Evolutionary conservation across 2,797 vertebrate genomes (phyloP).

Genomic region (Artibeus lituratus): DNA sequence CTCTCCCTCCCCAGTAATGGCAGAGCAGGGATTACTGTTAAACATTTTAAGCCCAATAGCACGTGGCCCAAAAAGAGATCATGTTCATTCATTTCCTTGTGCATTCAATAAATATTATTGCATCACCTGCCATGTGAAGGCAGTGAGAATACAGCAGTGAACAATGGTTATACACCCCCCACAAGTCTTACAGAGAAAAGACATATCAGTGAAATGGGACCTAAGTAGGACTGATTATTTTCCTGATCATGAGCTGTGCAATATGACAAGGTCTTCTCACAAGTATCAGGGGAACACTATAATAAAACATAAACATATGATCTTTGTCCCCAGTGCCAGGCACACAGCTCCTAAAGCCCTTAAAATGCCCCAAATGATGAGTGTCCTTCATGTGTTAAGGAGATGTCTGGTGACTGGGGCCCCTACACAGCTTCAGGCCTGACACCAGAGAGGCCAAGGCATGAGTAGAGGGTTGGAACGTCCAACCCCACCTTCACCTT

Average conservation of each 20-base stretch:
- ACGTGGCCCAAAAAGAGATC: neutral
- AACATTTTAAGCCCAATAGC: neutral
- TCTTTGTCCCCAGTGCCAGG: neutral
- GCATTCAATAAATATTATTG: too few species aligned
- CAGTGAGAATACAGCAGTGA: neutral
- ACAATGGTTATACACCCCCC: too few species aligned
- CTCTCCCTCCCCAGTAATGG: neutral
- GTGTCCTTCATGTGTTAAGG: neutral
- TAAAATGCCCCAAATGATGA: neutral
- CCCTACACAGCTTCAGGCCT: neutral
- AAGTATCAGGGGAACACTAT: neutral
- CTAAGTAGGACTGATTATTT: neutral
- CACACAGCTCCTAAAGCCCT: neutral
- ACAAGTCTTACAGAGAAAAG: neutral
- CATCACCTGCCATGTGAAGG: neutral
- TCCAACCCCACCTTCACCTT: too few species aligned
- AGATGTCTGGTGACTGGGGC: neutral
- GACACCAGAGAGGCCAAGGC: neutral
- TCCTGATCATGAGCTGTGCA: too few species aligned
- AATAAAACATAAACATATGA: neutral
- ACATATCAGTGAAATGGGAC: too few species aligned
- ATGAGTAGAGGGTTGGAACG: neutral
- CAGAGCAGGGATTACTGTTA: neutral
- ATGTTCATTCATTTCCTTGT: neutral
- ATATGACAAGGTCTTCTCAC: neutral